Evolutionary conservation across 2,113 vertebrate genomes (phyloP).

Genomic region (Otus sunia): DNA sequence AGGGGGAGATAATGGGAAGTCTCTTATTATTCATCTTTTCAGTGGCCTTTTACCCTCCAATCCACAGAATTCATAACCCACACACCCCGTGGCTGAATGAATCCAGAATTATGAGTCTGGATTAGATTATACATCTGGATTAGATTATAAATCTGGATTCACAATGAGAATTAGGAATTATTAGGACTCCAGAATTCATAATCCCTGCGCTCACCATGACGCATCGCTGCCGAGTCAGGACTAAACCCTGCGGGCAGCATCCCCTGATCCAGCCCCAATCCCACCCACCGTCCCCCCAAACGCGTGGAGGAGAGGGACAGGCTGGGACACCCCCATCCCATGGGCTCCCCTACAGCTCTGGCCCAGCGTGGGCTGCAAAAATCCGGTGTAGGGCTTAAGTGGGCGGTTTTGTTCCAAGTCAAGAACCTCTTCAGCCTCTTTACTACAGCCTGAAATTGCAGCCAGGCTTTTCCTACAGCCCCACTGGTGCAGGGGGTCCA

Average conservation of each 20-base stretch:
- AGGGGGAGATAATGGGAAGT: slow-evolving; percentile 4
- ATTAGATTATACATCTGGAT: neutral
- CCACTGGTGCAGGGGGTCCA: neutral
- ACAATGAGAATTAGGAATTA: neutral
- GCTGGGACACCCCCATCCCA: neutral
- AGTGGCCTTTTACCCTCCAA: neutral
- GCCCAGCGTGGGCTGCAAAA: neutral
- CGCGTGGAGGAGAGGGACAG: fast-evolving
- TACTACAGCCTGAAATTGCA: neutral
- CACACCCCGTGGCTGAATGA: fast-evolving
- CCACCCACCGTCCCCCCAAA: neutral
- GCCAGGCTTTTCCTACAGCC: neutral
- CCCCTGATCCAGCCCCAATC: fast-evolving
- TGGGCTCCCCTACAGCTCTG: neutral
- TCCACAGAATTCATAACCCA: neutral
- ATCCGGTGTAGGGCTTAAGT: neutral
- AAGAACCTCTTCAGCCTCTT: neutral
- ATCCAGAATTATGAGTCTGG: neutral
- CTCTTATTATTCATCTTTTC: neutral
- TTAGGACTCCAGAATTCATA: neutral
- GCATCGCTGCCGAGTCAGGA: fast-evolving
- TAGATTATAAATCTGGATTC: neutral
- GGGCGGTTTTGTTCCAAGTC: neutral
- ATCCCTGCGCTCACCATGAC: fast-evolving
- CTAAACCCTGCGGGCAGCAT: neutral